A percentile compares a stretch with the other conserved stretches of the same genome.
These are phyloP conservation scores for Pseudonaja textilis DNA, from an alignment of 2,113 vertebrate species.

Conservation along the genomic window DNA sequence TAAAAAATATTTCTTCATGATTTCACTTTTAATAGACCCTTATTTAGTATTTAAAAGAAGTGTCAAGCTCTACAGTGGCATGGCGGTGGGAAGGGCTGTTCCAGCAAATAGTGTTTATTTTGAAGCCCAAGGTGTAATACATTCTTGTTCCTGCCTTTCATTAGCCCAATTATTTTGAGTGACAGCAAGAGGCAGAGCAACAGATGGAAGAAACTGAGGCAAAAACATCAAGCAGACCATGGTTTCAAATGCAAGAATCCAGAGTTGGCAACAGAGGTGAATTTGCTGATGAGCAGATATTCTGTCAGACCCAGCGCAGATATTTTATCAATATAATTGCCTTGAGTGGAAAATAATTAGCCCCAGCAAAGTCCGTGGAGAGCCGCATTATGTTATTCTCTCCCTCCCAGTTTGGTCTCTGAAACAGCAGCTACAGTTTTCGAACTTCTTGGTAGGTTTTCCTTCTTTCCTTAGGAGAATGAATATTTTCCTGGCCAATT, in stretches of 20 bases:
- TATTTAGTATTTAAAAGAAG: slow-evolving; percentile 68
- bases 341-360: slow-evolving; percentile 51
- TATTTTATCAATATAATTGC: slow-evolving; percentile 53
- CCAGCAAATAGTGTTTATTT: slow-evolving; percentile 75
- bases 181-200: slow-evolving; percentile 51
- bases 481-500: slow-evolving; percentile 40
- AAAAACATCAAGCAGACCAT: slow-evolving; percentile 41
- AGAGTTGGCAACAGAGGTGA: slow-evolving; percentile 19
- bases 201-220: slow-evolving; percentile 15
- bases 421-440: slow-evolving; percentile 29
- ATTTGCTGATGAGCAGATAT: slow-evolving; percentile 48
- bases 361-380: slow-evolving; percentile 36
- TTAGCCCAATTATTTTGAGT: slow-evolving; percentile 69
- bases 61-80: slow-evolving; percentile 65
- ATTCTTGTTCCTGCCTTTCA: slow-evolving; percentile 73
- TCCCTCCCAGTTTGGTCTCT: neutral
- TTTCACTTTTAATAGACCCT: slow-evolving; percentile 70
- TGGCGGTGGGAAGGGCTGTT: slow-evolving; percentile 69
- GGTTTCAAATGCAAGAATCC: slow-evolving; percentile 39
- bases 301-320: slow-evolving; percentile 49
- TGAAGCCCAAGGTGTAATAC: slow-evolving; percentile 72
- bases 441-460: slow-evolving; percentile 13
- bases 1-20: slow-evolving; percentile 46
- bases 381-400: slow-evolving; percentile 33
- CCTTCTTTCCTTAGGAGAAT: neutral